Percentiles rank a stretch among this genome's conserved stretches.
Evolutionary conservation across 2,797 vertebrate species (phyloP).

Genomic region (Rhadinocentrus ornatus): DNA sequence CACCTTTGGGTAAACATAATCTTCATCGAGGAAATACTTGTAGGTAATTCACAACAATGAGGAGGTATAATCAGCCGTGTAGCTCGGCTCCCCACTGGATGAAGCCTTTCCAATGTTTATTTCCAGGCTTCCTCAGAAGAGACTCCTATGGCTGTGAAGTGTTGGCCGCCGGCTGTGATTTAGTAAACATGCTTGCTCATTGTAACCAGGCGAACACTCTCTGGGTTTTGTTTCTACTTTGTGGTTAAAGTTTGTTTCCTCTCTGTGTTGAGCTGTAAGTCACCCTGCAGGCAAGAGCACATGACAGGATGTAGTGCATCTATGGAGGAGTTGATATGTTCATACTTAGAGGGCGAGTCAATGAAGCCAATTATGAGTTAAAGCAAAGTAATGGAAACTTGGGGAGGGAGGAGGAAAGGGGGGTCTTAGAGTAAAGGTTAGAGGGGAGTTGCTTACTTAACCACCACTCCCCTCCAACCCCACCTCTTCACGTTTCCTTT

Average conservation of each 20-base stretch:
- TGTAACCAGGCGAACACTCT: slow-evolving; percentile 6
- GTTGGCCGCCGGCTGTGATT: slow-evolving; percentile 60
- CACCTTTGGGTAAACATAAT: slow-evolving; percentile 57
- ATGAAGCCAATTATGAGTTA: slow-evolving; percentile 62
- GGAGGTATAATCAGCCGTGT: slow-evolving; percentile 72
- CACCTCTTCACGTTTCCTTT: slow-evolving; percentile 62
- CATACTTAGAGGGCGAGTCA: slow-evolving; percentile 46
- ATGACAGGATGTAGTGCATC: slow-evolving; percentile 6
- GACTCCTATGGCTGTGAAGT: slow-evolving; percentile 61
- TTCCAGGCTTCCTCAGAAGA: slow-evolving; percentile 67
- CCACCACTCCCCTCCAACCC: slow-evolving; percentile 34
- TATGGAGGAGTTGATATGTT: slow-evolving; percentile 30
- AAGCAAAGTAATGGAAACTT: slow-evolving; percentile 69
- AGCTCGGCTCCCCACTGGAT: slow-evolving; percentile 42
- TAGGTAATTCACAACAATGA: slow-evolving; percentile 79
- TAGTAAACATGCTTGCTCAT: slow-evolving; percentile 59
- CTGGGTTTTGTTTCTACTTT: background rate
- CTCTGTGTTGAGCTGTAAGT: background rate
- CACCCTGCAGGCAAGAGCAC: background rate
- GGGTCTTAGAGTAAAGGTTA: slow-evolving; percentile 56
- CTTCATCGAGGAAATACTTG: slow-evolving; percentile 79
- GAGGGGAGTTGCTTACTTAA: slow-evolving; percentile 66
- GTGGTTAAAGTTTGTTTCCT: background rate
- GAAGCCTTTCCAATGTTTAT: slow-evolving; percentile 70
- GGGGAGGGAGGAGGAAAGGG: slow-evolving; percentile 15